These are phyloP conservation scores for Holothuria leucospilota DNA, from an alignment of 53 echinoderm and acorn worm species.

Conservation along the genomic window DNA sequence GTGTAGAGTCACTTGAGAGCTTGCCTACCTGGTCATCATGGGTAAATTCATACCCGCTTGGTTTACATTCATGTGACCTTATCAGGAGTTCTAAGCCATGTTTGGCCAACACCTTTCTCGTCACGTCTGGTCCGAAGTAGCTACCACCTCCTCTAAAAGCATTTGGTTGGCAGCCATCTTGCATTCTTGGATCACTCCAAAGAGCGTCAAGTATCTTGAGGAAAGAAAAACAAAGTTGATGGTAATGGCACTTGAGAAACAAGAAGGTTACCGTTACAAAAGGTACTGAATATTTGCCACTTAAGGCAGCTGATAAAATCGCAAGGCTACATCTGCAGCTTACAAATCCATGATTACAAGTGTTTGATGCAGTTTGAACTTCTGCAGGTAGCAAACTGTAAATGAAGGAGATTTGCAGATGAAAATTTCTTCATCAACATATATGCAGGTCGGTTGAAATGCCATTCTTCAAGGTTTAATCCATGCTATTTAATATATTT, in stretches of 20 bases:
- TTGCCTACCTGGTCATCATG: conserved; percentile 85
- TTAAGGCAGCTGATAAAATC: too few relatives aligned
- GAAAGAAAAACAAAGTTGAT: not conserved
- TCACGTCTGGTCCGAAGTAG: conserved; percentile 97
- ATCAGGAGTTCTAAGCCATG: conserved; percentile 92
- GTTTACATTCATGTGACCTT: conserved; percentile 93
- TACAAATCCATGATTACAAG: too few relatives aligned
- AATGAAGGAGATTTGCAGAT: too few relatives aligned
- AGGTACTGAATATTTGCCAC: not conserved
- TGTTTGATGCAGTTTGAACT: too few relatives aligned
- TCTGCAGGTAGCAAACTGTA: too few relatives aligned
- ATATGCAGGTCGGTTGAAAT: too few relatives aligned
- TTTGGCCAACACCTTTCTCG: conserved; percentile 83
- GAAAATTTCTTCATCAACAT: too few relatives aligned
- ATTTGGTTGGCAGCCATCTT: conserved; percentile 93
- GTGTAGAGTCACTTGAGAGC: too few relatives aligned
- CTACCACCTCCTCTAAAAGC: conserved; percentile 94
- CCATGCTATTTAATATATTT: too few relatives aligned
- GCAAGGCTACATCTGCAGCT: too few relatives aligned
- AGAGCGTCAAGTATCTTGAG: conserved; percentile 82
- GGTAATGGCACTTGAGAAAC: not conserved
- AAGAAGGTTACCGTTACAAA: not conserved
- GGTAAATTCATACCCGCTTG: conserved; percentile 90
- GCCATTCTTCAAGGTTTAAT: too few relatives aligned
- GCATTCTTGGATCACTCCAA: conserved; percentile 93